Evolutionary conservation across 1,140 invertebrate genomes (phyloP).

Genomic region (Sminthurides bifidus): DNA sequence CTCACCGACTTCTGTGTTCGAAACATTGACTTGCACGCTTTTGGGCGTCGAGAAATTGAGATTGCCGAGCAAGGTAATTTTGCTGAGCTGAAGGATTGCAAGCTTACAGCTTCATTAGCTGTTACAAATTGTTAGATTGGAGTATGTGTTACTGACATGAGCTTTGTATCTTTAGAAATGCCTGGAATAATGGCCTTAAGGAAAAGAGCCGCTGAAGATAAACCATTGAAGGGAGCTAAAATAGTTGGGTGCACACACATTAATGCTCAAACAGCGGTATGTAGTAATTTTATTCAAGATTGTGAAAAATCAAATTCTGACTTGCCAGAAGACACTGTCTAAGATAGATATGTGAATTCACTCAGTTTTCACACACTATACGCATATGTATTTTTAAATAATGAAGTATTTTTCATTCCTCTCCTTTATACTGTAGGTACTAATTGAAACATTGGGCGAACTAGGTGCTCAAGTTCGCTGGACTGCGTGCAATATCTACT

Average conservation of each 20-base stretch:
- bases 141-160: neutral
- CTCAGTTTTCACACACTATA: neutral
- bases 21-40: conserved; percentile 81
- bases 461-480: conserved; percentile 83
- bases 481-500: conserved; percentile 97
- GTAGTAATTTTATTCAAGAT: too few species aligned
- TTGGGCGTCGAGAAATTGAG: conserved; percentile 90
- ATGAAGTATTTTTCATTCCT: conserved; percentile 7
- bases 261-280: conserved; percentile 91
- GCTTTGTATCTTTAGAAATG: conserved; percentile 63
- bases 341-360: neutral
- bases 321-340: neutral
- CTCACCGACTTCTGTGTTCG: conserved; percentile 79
- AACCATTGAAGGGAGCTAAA: conserved; percentile 87
- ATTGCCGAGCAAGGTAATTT: conserved; percentile 83
- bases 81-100: too few species aligned
- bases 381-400: neutral
- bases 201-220: conserved; percentile 79
- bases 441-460: conserved; percentile 83
- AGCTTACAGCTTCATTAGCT: too few species aligned
- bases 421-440: conserved; percentile 42
- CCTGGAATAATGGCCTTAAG: conserved; percentile 90
- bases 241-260: conserved; percentile 97
- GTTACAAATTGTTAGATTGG: neutral
- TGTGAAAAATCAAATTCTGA: too few species aligned